A percentile compares a stretch with the other conserved stretches of the same genome.
Conservation (phyloP, 92 coral and sea anemone species). For the Chrysogorgia sp. region DNA sequence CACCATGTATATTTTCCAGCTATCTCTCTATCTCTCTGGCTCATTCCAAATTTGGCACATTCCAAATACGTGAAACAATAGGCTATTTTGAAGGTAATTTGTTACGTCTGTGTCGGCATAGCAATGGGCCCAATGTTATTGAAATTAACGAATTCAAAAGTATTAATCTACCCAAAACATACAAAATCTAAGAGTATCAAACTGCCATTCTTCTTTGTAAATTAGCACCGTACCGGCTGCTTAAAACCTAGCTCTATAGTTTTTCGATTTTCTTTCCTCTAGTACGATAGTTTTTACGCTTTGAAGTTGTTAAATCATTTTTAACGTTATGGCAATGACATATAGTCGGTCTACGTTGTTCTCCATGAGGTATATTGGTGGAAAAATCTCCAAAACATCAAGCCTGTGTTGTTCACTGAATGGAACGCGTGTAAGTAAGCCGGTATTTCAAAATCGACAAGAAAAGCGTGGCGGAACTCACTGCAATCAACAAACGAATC, state of each 20-base stretch:
- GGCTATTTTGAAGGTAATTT: too few species aligned
- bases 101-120: too few species aligned
- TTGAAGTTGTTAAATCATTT: constrained; percentile 1
- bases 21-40: too few species aligned
- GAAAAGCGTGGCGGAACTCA: constrained; percentile 1
- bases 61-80: too few species aligned
- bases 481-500: background rate
- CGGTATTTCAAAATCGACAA: constrained; percentile 21
- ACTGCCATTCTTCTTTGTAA: too few species aligned
- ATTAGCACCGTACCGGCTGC: constrained; percentile 19
- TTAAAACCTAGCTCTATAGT: constrained; percentile 2
- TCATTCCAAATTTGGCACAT: too few species aligned
- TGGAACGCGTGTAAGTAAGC: constrained; percentile 29
- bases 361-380: constrained; percentile 35
- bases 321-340: constrained; percentile 32
- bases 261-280: background rate
- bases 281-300: background rate
- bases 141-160: too few species aligned
- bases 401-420: constrained; percentile 33
- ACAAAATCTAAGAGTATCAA: too few species aligned
- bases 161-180: too few species aligned
- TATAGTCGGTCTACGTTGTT: constrained; percentile 33
- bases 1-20: too few species aligned
- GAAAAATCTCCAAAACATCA: constrained; percentile 14
- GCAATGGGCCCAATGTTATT: too few species aligned